Evolutionary conservation across 37 sponge, comb jelly and placozoan genomes (phyloP).

Genomic region (Ianthella basta): DNA sequence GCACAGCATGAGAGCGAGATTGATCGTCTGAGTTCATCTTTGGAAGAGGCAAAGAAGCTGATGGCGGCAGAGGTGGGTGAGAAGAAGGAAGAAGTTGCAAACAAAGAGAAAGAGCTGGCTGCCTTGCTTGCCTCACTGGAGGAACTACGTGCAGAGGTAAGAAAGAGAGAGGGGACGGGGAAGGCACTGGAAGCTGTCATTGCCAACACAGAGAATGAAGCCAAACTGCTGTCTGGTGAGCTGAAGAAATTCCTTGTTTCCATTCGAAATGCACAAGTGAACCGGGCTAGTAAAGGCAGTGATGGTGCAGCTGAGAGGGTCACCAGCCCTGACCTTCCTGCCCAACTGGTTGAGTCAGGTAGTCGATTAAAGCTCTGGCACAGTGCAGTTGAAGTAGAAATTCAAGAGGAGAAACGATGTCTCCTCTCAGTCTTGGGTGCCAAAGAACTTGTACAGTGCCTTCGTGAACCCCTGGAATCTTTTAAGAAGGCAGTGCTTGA

Average conservation of each 20-base stretch:
- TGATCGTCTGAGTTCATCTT: slow-evolving; percentile 53
- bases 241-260: slow-evolving; percentile 19
- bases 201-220: slow-evolving; percentile 8
- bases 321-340: neutral
- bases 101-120: slow-evolving; percentile 18
- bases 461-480: slow-evolving; percentile 61
- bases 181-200: slow-evolving; percentile 3
- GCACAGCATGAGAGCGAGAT: slow-evolving; percentile 62
- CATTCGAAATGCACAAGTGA: slow-evolving; percentile 24
- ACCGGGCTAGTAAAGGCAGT: neutral
- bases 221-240: neutral
- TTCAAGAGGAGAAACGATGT: slow-evolving; percentile 54
- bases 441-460: slow-evolving; percentile 51
- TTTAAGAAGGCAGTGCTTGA: slow-evolving; percentile 70
- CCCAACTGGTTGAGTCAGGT: neutral
- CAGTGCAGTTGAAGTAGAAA: slow-evolving; percentile 27
- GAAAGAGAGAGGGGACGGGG: neutral
- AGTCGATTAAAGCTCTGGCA: slow-evolving; percentile 24
- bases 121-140: neutral
- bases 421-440: slow-evolving; percentile 38
- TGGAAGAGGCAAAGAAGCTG: slow-evolving; percentile 40
- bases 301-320: neutral
- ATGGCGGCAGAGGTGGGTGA: slow-evolving; percentile 47
- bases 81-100: slow-evolving; percentile 43
- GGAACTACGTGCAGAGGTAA: neutral